Conservation (phyloP, 2,113 vertebrate species). For the Stegostoma tigrinum region DNA sequence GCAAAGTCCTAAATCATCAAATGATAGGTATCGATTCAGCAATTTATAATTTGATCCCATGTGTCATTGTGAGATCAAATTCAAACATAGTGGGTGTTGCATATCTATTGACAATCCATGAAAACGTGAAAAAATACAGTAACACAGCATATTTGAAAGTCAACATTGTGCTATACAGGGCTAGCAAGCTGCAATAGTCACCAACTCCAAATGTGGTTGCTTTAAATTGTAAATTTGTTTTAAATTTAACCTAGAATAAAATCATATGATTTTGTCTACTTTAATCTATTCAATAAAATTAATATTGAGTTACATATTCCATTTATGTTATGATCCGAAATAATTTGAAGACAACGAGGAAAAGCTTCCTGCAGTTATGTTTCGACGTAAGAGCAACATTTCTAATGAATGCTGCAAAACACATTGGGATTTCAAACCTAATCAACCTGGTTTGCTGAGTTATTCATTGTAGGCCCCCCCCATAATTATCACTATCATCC, state of each 20-base stretch:
- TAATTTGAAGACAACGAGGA: background rate
- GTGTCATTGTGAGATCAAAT: background rate
- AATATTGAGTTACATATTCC: background rate
- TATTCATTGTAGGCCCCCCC: background rate
- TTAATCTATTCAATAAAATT: constrained; percentile 20
- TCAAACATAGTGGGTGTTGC: background rate
- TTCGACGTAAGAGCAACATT: constrained; percentile 3
- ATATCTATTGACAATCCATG: background rate
- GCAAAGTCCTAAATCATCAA: background rate
- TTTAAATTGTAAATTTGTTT: background rate
- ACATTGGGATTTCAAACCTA: constrained; percentile 12
- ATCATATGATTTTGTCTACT: background rate
- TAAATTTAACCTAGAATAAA: background rate
- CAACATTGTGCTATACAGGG: background rate
- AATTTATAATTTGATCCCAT: background rate
- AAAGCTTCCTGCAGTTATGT: constrained; percentile 8
- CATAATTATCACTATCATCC: constrained; percentile 33
- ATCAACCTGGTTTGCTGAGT: background rate
- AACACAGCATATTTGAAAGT: background rate
- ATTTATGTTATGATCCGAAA: background rate
- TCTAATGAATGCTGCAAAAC: background rate
- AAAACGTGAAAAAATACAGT: background rate
- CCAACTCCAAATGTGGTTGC: background rate
- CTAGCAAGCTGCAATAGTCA: background rate
- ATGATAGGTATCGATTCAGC: background rate